Evolutionary conservation across 2,888 invertebrate species (phyloP), one percentile per base, ranked within the genome.

Genomic region (Spisula solida): DNA sequence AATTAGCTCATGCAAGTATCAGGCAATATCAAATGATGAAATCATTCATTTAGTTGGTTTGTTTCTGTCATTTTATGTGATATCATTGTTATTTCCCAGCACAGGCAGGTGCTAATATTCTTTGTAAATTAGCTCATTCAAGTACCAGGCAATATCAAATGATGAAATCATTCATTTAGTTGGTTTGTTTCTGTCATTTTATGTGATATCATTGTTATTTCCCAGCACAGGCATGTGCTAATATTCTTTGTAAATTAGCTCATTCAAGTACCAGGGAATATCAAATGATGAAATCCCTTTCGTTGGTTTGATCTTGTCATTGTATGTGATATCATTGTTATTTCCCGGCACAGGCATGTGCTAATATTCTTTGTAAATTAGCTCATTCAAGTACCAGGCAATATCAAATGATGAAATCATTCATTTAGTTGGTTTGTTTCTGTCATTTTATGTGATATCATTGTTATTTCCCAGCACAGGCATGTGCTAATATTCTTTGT

Each of bases 261-360:
- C 82, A 82, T 48, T n/a, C 79, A 79, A 18, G 79, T 79, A 79
- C 79, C 41, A 79, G 79, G 79, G 5, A 10, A 79, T 48, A 79
- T 16, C 41, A 79, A 34, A 41, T 20, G n/a, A 20, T 79, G 12
- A 10, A 66, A 29, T 66, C 1, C 25, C 55, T 66, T 66, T 14
- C 29, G 4, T 29, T 25, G 5, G n/a, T 66, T 25, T 25, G 25
- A 25, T 66, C 29, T 25, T 66, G 66, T 10, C 2, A 8, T 66
- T 25, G 66, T 66, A 6, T n/a, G 4, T 25, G 2, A n/a, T 16
- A 20, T 25, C 48, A n/a, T 41, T 48, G 41, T 47, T 79, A 79
- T 85, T 79, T 79, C 85, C 85, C 85, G 79, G 85, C 85, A 85
- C 85, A 85, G 79, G 79, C 85, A 85, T 85, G 85, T 85, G 78